Conservation (phyloP, 2,888 invertebrate species). For the Xanthia icteritia region DNA sequence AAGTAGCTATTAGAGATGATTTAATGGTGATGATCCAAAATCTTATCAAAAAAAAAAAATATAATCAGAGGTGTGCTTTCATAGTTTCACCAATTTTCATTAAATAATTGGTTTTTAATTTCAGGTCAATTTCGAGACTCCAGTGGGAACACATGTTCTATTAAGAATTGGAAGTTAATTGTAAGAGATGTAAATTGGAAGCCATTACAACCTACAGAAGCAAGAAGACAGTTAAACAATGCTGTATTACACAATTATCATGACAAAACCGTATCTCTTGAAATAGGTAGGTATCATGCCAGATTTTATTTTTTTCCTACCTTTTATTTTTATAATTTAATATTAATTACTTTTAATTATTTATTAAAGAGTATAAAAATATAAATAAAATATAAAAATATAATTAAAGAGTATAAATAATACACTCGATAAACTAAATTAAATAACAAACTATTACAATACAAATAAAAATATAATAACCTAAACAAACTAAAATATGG, state of each 20-base stretch:
- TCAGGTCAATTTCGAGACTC: constrained; percentile 96
- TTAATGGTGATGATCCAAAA: background rate
- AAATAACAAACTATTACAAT: no score
- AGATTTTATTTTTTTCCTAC: background rate
- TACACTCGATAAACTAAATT: no score
- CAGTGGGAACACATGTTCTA: constrained; percentile 92
- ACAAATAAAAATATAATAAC: no score
- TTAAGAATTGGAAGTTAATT: constrained; percentile 94
- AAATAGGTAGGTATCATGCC: constrained; percentile 90
- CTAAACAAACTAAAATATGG: no score
- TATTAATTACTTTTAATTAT: no score
- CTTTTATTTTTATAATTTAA: no score
- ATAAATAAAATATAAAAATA: no score
- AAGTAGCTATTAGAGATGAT: background rate
- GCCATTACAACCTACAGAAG: constrained; percentile 95
- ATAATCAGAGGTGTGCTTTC: background rate
- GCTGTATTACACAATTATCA: constrained; percentile 92
- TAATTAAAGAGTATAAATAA: no score
- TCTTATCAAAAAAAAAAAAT: background rate
- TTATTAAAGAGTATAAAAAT: no score
- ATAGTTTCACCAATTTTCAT: background rate
- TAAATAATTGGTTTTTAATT: constrained; percentile 5
- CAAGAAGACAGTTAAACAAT: constrained; percentile 96
- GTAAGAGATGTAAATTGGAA: constrained; percentile 95
- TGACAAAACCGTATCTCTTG: constrained; percentile 89